Conservation (phyloP, 2,113 vertebrate genomes). For the Argyrosomus japonicus region DNA sequence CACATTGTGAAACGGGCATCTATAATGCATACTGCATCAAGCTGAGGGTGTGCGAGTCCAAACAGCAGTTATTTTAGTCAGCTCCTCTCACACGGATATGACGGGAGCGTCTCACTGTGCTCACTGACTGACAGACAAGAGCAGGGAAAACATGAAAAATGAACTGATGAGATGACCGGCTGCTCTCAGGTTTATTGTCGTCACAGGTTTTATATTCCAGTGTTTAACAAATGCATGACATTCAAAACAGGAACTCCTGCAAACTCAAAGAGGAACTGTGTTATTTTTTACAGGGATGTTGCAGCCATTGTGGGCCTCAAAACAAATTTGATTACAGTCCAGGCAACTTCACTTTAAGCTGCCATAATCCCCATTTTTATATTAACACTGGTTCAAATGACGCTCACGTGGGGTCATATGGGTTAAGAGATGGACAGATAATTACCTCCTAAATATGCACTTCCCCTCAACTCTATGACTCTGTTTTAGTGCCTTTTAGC, state of each 20-base stretch:
- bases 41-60: slow-evolving; percentile 14
- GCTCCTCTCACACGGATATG: neutral
- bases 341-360: neutral
- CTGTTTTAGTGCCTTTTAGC: neutral
- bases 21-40: slow-evolving; percentile 58
- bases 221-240: slow-evolving; percentile 7
- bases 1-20: slow-evolving; percentile 64
- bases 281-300: neutral
- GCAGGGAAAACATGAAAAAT: neutral
- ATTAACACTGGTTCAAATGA: neutral
- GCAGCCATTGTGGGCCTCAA: neutral
- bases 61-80: slow-evolving; percentile 29
- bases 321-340: neutral
- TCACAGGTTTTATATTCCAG: neutral
- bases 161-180: slow-evolving; percentile 30
- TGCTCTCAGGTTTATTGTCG: slow-evolving; percentile 22
- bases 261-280: neutral
- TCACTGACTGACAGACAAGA: slow-evolving; percentile 23
- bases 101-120: neutral
- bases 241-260: slow-evolving; percentile 10
- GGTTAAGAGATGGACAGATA: neutral
- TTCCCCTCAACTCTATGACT: too few relatives aligned
- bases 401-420: neutral
- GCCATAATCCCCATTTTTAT: neutral
- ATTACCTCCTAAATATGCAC: too few relatives aligned